These are phyloP conservation scores for Rallus limicola DNA, from an alignment of 2,113 vertebrate species.

Conservation along the genomic window DNA sequence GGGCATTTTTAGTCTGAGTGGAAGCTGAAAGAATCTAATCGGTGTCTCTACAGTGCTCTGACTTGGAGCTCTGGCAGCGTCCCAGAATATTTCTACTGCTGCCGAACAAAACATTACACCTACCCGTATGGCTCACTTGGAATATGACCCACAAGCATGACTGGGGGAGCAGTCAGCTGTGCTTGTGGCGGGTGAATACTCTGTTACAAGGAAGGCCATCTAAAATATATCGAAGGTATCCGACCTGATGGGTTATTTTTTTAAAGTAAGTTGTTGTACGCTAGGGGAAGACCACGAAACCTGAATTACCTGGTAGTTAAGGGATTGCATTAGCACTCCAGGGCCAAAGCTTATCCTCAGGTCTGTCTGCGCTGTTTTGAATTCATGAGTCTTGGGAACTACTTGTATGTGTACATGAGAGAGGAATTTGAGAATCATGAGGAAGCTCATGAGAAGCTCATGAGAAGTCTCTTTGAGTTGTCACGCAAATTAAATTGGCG, in stretches of 20 bases:
- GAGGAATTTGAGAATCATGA: neutral
- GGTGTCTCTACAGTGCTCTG: neutral
- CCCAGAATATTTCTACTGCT: constrained; percentile 7
- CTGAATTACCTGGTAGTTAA: neutral
- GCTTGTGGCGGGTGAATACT: neutral
- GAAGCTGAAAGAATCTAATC: neutral
- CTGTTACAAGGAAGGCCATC: neutral
- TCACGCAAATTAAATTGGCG: neutral
- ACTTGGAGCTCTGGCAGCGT: neutral
- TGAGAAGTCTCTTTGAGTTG: neutral
- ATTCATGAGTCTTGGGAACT: neutral
- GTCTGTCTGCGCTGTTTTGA: neutral
- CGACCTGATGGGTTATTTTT: neutral
- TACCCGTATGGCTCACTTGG: constrained; percentile 10
- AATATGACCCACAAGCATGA: constrained; percentile 12
- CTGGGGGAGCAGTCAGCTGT: constrained; percentile 1
- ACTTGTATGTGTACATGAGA: neutral
- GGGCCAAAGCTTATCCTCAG: neutral
- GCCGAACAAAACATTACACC: constrained; percentile 44
- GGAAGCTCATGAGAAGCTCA: too few relatives aligned
- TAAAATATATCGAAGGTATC: neutral
- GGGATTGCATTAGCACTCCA: neutral
- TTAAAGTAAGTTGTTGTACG: neutral
- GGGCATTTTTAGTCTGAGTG: neutral
- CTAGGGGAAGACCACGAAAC: neutral